Conservation (phyloP, 2,113 vertebrate species). For the Rhombomys opimus region DNA sequence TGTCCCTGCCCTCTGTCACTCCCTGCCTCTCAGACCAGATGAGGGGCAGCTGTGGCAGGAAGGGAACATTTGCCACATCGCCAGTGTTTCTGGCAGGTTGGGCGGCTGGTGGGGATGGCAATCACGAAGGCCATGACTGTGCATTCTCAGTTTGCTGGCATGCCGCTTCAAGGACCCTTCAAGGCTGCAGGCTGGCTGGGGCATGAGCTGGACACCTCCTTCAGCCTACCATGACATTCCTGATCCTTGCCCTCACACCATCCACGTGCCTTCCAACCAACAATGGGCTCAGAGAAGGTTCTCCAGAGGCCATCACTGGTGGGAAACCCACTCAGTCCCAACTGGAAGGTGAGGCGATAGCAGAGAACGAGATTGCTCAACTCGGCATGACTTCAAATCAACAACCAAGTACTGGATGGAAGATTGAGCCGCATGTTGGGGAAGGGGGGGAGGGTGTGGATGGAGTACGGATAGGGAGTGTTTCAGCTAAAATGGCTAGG, state of each 20-base stretch:
- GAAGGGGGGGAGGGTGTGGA: not conserved
- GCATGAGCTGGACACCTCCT: not conserved
- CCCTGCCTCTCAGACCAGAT: constrained; percentile 74
- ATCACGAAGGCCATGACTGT: not conserved
- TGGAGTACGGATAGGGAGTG: not conserved
- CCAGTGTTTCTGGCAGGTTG: constrained; percentile 66
- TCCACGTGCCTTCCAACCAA: not conserved
- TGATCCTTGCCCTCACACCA: not conserved
- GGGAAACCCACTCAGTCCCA: not conserved
- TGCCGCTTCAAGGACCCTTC: not conserved
- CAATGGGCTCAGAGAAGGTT: not conserved
- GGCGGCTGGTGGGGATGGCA: no score
- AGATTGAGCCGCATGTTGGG: not conserved
- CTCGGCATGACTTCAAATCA: not conserved
- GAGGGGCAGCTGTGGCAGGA: constrained; percentile 73
- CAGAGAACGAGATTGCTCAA: not conserved
- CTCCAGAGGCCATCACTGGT: not conserved
- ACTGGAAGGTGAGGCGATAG: not conserved
- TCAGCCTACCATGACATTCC: not conserved
- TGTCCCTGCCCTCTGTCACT: constrained; percentile 66
- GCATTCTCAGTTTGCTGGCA: constrained; percentile 3
- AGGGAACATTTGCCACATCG: constrained; percentile 60
- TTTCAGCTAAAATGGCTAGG: not conserved
- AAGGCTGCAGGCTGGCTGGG: fast-evolving
- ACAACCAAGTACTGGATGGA: not conserved